Evolutionary conservation across 2,797 vertebrate species (phyloP), one percentile per base, ranked within the genome.

Genomic region (Paratrypauchen microcephalus): DNA sequence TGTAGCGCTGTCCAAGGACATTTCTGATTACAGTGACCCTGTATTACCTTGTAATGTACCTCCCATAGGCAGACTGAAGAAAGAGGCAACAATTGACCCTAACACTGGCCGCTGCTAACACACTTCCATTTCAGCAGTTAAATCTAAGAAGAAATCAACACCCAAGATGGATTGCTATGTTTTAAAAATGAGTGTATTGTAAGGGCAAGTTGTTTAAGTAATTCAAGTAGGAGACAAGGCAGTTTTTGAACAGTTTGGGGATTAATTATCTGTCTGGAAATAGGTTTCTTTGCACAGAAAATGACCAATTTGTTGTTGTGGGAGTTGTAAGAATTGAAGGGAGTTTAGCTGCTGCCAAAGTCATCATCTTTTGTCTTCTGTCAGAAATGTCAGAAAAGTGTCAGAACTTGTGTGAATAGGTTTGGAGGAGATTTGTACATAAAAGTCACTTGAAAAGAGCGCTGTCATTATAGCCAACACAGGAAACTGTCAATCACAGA

Each of bases 361-460:
- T 66, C 65, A 66, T 54, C 65, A 66, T 32, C 65, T 66, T 52
- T 21, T 66, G 71, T 52, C 54, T 32, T 6, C 5, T 48, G 30
- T 28, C 24, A 64, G 62, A 47, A 36, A 36, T 36, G 32, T 36
- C 32, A 36, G 32, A 21, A 6, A 63, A 47, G 61, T 63, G 61
- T 63, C 61, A 63, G 62, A 48, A 64, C 26, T 39, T 16, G 39
- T 28, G 21, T 6, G 16, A 16, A 64, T 48, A 45, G 23, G 23
- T 64, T 18, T 45, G 39, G 39, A 39, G 24, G 39, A 47, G 21
- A 63, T 64, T 64, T 28, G 62, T 64, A 41, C 21, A 48, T 64
- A 48, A 64, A 48, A 23, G 15, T 41, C 15, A 13, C 9, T 16
- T 64, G 41, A 64, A 64, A 64, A 48, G 61, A 24, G 62, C 41